A percentile compares a stretch with the other conserved stretches of the same genome.
These are phyloP conservation scores for Prionailurus bengalensis DNA, from an alignment of 2,113 vertebrate genomes.

Conservation along the genomic window DNA sequence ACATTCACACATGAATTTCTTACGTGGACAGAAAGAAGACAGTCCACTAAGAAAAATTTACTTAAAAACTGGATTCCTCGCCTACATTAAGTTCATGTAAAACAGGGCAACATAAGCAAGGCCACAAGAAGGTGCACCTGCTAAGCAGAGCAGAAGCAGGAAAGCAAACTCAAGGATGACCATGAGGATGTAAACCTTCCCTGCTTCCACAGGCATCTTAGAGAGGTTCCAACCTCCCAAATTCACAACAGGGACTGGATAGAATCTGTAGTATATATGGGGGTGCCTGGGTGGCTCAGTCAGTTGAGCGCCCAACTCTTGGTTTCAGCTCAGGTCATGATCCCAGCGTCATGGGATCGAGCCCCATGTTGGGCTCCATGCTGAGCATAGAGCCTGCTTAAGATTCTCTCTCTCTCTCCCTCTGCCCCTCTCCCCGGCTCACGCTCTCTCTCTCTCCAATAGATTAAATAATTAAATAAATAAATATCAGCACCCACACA, in stretches of 20 bases:
- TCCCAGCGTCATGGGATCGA: too few relatives aligned
- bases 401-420: too few relatives aligned
- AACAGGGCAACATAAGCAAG: not conserved
- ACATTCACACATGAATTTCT: not conserved
- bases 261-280: not conserved
- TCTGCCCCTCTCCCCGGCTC: too few relatives aligned
- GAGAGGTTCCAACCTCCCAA: not conserved
- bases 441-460: too few relatives aligned
- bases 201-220: not conserved
- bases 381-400: too few relatives aligned
- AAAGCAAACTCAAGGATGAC: not conserved
- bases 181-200: not conserved
- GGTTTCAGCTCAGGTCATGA: too few relatives aligned
- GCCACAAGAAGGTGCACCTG: not conserved
- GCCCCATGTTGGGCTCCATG: too few relatives aligned
- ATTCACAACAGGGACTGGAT: not conserved
- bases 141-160: not conserved
- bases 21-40: not conserved
- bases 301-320: too few relatives aligned
- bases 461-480: too few relatives aligned
- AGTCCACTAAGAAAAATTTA: not conserved
- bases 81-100: not conserved
- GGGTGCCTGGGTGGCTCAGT: too few relatives aligned
- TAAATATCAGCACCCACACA: too few relatives aligned
- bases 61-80: not conserved